Conservation (phyloP, 2,888 invertebrate genomes). For the Meghimatium bilineatum region DNA sequence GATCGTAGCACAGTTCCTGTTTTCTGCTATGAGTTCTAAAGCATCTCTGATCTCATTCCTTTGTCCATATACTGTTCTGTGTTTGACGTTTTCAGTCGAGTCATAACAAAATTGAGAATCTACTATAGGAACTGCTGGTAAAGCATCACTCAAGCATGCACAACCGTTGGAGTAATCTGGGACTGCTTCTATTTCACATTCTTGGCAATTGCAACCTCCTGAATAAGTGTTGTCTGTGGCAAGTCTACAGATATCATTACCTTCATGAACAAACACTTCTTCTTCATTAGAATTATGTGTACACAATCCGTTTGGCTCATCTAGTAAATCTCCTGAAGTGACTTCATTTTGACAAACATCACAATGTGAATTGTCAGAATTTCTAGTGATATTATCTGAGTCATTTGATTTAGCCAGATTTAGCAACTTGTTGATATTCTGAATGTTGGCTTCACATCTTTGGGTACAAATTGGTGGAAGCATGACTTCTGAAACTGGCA, state of each 20-base stretch:
- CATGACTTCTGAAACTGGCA: background rate
- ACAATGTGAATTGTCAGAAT: no score
- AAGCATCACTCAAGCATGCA: background rate
- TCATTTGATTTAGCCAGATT: no score
- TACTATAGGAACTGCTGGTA: background rate
- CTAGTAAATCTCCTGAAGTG: no score
- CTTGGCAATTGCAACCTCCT: background rate
- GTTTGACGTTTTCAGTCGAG: background rate
- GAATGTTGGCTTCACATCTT: background rate
- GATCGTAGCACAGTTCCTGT: slow-evolving; percentile 47
- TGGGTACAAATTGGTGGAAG: background rate
- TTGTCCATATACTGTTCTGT: background rate
- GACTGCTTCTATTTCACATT: background rate
- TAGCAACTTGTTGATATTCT: background rate
- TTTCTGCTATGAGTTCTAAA: slow-evolving; percentile 35
- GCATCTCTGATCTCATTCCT: background rate
- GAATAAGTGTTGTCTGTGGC: background rate
- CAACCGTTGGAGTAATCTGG: background rate
- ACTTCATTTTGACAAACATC: no score
- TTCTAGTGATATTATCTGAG: no score
- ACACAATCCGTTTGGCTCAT: no score
- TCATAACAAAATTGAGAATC: slow-evolving; percentile 21
- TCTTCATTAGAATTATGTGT: no score
- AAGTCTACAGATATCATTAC: background rate
- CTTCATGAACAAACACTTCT: background rate